Evolutionary conservation across 2,888 invertebrate species (phyloP).

Genomic region (Periphyllus acericola): DNA sequence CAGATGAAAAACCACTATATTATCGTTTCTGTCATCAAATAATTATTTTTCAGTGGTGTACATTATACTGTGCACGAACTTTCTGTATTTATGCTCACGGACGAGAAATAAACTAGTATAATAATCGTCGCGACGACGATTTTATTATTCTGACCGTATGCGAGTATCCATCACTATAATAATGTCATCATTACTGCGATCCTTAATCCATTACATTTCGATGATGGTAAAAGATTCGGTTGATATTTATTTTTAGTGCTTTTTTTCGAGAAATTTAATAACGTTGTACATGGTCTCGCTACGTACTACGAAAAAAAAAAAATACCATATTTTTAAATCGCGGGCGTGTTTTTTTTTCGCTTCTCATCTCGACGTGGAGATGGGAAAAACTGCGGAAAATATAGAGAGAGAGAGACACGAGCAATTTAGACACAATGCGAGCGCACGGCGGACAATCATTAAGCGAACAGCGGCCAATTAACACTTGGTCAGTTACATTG

Average conservation of each 20-base stretch:
- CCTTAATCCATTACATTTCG: neutral
- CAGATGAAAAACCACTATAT: neutral
- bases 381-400: neutral
- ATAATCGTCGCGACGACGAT: slow-evolving; percentile 1
- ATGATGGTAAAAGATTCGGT: neutral
- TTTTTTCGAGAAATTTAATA: neutral
- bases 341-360: neutral
- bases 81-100: neutral
- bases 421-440: slow-evolving; percentile 1
- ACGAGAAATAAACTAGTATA: neutral
- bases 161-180: neutral
- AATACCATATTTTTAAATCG: neutral
- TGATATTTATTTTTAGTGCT: neutral
- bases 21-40: slow-evolving; percentile 29
- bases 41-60: slow-evolving; percentile 34
- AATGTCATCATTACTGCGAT: neutral
- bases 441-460: neutral
- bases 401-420: neutral
- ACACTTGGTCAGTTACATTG: neutral
- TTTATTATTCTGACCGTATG: neutral
- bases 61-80: neutral
- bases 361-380: neutral
- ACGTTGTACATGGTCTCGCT: neutral
- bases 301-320: neutral
- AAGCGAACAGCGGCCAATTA: slow-evolving; percentile 17